These are phyloP conservation scores for Lasioglossum calceatum DNA, from an alignment of 2,888 invertebrate species.

Conservation along the genomic window DNA sequence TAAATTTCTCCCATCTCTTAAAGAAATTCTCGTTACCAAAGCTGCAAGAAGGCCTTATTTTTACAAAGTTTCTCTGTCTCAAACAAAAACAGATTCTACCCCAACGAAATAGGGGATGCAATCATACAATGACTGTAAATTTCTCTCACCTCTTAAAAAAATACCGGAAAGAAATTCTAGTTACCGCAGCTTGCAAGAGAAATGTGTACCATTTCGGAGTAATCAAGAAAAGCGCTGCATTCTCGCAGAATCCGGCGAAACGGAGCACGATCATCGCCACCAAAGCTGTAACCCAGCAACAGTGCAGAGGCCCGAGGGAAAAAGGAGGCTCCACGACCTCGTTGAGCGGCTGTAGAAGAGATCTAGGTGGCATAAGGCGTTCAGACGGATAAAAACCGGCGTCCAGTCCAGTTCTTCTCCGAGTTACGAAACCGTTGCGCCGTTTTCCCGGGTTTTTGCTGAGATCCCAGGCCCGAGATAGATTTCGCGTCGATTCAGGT, in stretches of 20 bases:
- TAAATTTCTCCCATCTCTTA: too few relatives aligned
- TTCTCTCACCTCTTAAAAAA: too few relatives aligned
- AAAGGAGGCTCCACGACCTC: neutral
- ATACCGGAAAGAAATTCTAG: too few relatives aligned
- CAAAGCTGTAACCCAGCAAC: neutral
- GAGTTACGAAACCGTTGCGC: slow-evolving; percentile 16
- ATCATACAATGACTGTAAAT: too few relatives aligned
- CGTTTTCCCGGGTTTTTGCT: neutral
- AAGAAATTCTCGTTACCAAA: too few relatives aligned
- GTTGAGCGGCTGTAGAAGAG: neutral
- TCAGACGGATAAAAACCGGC: neutral
- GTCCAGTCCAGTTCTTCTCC: neutral
- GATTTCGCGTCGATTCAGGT: slow-evolving; percentile 2
- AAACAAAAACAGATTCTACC: too few relatives aligned
- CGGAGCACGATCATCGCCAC: neutral
- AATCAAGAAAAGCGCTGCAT: neutral
- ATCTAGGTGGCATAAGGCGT: neutral
- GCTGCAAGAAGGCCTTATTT: too few relatives aligned
- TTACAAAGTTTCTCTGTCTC: too few relatives aligned
- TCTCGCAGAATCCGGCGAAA: neutral
- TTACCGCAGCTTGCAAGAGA: neutral
- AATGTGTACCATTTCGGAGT: neutral
- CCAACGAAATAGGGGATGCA: too few relatives aligned
- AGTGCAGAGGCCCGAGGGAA: neutral
- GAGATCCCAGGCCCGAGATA: neutral